Conservation (phyloP, 2,113 vertebrate species). For the Corythaeola cristata region DNA sequence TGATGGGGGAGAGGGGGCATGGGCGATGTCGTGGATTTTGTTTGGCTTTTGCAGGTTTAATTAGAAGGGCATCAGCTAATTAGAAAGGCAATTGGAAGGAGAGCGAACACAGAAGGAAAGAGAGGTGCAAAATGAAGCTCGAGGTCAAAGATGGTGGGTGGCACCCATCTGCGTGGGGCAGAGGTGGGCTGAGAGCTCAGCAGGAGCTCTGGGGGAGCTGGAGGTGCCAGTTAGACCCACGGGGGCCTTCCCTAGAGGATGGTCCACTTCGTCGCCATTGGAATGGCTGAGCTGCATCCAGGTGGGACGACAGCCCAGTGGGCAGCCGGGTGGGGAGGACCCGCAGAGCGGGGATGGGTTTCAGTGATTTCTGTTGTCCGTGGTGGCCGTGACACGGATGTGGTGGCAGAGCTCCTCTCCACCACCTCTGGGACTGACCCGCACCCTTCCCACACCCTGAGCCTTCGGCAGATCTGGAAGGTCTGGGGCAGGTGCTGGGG, state of each 20-base stretch:
- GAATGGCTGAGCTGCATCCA: background rate
- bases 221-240: background rate
- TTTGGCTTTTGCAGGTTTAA: background rate
- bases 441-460: fast-evolving
- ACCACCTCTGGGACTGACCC: background rate
- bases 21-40: background rate
- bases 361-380: fast-evolving
- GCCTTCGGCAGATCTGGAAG: background rate
- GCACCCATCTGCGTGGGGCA: background rate
- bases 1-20: background rate
- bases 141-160: background rate
- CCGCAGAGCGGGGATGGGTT: no score
- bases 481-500: background rate
- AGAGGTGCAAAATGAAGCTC: background rate
- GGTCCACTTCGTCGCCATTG: fast-evolving
- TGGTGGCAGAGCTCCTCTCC: background rate
- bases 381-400: background rate
- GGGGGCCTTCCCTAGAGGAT: background rate
- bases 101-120: background rate
- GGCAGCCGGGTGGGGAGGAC: background rate
- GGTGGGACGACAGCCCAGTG: background rate
- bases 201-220: background rate
- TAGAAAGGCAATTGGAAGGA: background rate
- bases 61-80: background rate
- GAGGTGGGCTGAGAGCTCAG: background rate